Base-by-base conservation (phyloP, 2,888 invertebrate species). In the Keiferia lycopersicella region DNA sequence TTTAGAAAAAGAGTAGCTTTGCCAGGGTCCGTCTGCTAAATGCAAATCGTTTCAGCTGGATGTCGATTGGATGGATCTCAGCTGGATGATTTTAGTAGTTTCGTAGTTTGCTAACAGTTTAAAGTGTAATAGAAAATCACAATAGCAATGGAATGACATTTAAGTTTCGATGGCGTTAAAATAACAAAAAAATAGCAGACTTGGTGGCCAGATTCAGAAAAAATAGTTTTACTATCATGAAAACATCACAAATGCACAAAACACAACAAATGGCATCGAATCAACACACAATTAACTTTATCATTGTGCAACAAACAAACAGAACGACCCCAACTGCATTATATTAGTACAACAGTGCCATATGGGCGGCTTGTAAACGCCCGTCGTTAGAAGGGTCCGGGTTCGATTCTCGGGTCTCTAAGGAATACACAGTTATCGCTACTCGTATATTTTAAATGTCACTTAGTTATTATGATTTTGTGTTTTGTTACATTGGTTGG, bases 381-480 rank as follows among this genome's bases (percentile, higher is more conserved):
- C 69, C 63, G 67, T 66, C 70, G 70, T 72, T 72, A 71, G 50
- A 53, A 26, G 61, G 61, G 50, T 50, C 34, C 34, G 16, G 58
- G 64, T 63, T 70, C 63, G 64, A 61, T 64, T 66, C 64, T 64
- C 64, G 57, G 38, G 22, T 64, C 64, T 58, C 61, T 16, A 26
- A 61, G 64, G 58, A 66, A 53, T 51, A 18, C 34, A 14, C 26
- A 48, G 26, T 20, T 69, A 69, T 67, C 65, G 63, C 63, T 30
- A 62, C 63, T 71, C 69, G 65, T 71, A 71, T 71, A 71, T 69
- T 69, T 64, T 71, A 69, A 69, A 71, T 69, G 69, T 66, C 67
- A 68, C 67, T 70, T 65, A 67, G 66, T 70, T 69, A 70, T 66
- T 53, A 26, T 66, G 59, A 26, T 45, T 34, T 26, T 61, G 60